Evolutionary conservation across 2,113 vertebrate species (phyloP), one percentile per base, ranked within the genome.

Genomic region (Macquaria ambigua): DNA sequence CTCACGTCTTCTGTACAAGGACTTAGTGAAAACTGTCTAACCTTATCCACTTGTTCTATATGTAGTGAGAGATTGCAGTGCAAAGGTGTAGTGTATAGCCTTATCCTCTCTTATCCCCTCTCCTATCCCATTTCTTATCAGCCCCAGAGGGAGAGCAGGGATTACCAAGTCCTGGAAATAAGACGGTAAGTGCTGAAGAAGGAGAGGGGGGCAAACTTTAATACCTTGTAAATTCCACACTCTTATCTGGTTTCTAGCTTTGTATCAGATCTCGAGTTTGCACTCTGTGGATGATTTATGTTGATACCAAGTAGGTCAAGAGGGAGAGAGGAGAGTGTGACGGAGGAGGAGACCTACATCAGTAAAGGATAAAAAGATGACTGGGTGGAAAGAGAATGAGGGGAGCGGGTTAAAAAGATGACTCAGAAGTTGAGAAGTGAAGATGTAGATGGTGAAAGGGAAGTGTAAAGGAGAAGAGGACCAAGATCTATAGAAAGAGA

Each of bases 181-280:
- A 43, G 64, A 76, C 12, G 31, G 77, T n/a, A 46, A 56, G 74
- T 70, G 71, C 28, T 58, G 43, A 8, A 10, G 70, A 70, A 39
- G 58, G 28, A 67, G 43, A 43, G 23, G 37, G 31, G 58, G 50
- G 41, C 39, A 34, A 71, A 78, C 46, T 56, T 73, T 77, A 82
- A 85, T 75, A 85, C 82, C 79, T 83, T 87, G 79, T 90, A 81
- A 76, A 88, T 71, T 79, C 81, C 16, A 41, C 28, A 39, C 59
- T 77, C 71, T 70, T 82, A 89, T 90, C 90, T 70, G 73, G 63
- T 28, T 68, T 56, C 48, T 25, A 23, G 73, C 61, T 70, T n/a
- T 76, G 72, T 75, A 78, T 83, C 81, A 81, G 86, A 88, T 88
- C 31, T 16, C 0, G 34, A 79, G 52, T 82, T 75, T 76, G 61